A percentile compares a stretch with the other conserved stretches of the same genome.
These are phyloP conservation scores for Campoplex nolae DNA, from an alignment of 2,888 invertebrate species.

Conservation along the genomic window DNA sequence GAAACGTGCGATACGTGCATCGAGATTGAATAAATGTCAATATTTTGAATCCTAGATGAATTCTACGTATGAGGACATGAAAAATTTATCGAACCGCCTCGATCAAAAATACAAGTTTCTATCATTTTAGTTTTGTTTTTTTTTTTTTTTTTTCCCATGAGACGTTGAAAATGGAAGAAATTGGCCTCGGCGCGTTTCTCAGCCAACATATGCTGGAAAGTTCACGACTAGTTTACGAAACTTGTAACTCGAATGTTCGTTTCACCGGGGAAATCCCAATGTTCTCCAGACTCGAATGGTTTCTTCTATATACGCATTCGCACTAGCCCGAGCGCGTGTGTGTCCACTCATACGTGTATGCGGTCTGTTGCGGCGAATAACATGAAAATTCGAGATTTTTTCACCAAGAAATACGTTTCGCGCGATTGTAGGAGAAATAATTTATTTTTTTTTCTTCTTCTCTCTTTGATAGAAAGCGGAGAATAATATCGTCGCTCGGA, in stretches of 20 bases:
- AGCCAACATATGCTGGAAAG: constrained; percentile 17
- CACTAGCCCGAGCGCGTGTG: too few relatives aligned
- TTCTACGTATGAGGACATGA: too few relatives aligned
- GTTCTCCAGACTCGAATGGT: constrained; percentile 32
- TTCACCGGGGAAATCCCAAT: constrained; percentile 57
- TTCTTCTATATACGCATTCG: constrained; percentile 1
- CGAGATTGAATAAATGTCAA: too few relatives aligned
- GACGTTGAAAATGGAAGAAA: not conserved
- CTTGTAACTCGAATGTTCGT: constrained; percentile 40
- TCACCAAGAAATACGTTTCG: too few relatives aligned
- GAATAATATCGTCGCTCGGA: not conserved
- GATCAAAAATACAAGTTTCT: too few relatives aligned
- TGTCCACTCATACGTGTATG: not conserved
- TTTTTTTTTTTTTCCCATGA: not conserved
- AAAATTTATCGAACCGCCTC: too few relatives aligned
- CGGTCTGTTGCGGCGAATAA: too few relatives aligned
- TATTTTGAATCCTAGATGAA: too few relatives aligned
- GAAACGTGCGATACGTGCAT: too few relatives aligned
- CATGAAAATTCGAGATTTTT: too few relatives aligned
- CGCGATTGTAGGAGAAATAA: too few relatives aligned
- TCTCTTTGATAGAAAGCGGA: not conserved
- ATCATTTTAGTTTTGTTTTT: not conserved
- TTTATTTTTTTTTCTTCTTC: not conserved
- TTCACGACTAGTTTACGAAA: constrained; percentile 12
- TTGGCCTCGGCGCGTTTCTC: not conserved